Conservation (phyloP, 1,140 invertebrate genomes). For the Physella acuta region DNA sequence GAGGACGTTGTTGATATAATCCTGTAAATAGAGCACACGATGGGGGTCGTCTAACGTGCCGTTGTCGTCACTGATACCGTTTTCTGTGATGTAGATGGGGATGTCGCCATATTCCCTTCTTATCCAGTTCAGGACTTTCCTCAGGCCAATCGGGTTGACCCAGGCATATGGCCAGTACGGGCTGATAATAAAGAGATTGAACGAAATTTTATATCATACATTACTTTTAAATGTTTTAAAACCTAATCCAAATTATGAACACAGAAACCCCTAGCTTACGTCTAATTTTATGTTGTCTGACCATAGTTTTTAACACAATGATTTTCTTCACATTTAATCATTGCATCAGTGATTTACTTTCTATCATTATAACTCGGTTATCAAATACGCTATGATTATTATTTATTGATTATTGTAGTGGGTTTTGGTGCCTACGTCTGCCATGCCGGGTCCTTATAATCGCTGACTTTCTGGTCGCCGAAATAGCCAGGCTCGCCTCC, state of each 20-base stretch:
- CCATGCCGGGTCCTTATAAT: constrained; percentile 35
- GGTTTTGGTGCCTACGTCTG: constrained; percentile 25
- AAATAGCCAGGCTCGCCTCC: constrained; percentile 26
- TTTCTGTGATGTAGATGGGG: constrained; percentile 69
- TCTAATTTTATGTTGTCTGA: not conserved
- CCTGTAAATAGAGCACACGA: constrained; percentile 62
- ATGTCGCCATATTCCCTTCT: constrained; percentile 66
- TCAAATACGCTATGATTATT: not conserved
- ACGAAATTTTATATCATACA: too few relatives aligned
- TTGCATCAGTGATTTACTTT: not conserved
- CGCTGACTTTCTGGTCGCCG: constrained; percentile 28
- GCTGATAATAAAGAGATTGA: constrained; percentile 12
- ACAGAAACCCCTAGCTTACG: not conserved
- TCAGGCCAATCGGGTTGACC: constrained; percentile 64
- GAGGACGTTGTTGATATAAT: constrained; percentile 68
- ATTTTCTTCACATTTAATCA: not conserved
- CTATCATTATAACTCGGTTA: not conserved
- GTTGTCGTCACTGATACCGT: constrained; percentile 64
- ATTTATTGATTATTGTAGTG: not conserved
- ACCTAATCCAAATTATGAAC: not conserved
- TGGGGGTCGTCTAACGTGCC: constrained; percentile 61
- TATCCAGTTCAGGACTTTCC: constrained; percentile 68
- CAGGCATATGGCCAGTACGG: constrained; percentile 37
- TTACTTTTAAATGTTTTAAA: not conserved
- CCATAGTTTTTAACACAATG: not conserved